phyloP scores from a whole-genome alignment of 2,888 invertebrate species.

The Panorpa germanica region DNA sequence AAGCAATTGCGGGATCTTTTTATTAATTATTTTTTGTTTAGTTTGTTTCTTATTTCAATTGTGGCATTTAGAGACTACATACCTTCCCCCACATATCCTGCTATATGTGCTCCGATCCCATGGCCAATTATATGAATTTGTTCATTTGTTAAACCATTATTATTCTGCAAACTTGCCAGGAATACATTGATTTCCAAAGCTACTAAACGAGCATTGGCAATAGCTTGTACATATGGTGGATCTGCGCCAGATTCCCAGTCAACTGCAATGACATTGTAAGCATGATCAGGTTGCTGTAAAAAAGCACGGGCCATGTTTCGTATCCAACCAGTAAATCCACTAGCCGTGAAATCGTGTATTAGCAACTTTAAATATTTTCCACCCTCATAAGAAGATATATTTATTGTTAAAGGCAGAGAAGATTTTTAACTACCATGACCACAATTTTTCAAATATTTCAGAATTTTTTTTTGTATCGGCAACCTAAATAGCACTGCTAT shows the following conservation, averaged over 20 bases:
- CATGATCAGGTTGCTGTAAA: no score
- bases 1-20: no score
- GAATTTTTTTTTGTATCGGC: no score
- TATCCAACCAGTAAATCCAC: slow-evolving; percentile 24
- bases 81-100: slow-evolving; percentile 30
- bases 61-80: no score
- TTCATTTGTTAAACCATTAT: slow-evolving; percentile 6
- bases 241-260: slow-evolving; percentile 31
- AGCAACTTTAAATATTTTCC: slow-evolving; percentile 16
- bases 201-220: slow-evolving; percentile 34
- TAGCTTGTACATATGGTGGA: slow-evolving; percentile 33
- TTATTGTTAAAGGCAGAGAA: slow-evolving; percentile 1
- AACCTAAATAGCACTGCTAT: no score
- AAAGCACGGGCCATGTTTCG: slow-evolving; percentile 16
- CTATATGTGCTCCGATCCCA: slow-evolving; percentile 30
- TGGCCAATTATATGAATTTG: slow-evolving; percentile 28
- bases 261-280: slow-evolving; percentile 28
- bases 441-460: no score
- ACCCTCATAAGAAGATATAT: slow-evolving; percentile 1
- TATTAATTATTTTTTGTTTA: no score
- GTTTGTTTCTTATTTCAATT: no score
- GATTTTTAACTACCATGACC: no score
- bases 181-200: slow-evolving; percentile 27
- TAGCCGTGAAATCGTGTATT: slow-evolving; percentile 26
- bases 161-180: slow-evolving; percentile 23